Evolutionary conservation across 2,888 invertebrate species (phyloP).

Genomic region (Phyto melanocephala): DNA sequence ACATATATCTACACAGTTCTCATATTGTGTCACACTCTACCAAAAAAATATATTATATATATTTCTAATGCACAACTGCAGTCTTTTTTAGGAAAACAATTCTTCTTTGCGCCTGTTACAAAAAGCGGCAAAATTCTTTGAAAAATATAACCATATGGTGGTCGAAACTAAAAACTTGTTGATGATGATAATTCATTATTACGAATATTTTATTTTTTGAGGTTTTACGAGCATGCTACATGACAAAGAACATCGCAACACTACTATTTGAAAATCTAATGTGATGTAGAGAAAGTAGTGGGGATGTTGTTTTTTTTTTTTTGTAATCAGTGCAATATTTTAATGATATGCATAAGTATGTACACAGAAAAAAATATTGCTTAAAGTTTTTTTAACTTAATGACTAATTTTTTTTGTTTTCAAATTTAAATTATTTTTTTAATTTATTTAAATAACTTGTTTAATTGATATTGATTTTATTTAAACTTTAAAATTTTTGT

Average conservation of each 20-base stretch:
- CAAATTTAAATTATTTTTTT: too few species aligned
- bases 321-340: background rate
- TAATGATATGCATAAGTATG: too few species aligned
- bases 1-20: background rate
- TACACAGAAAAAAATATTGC: too few species aligned
- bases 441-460: too few species aligned
- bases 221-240: background rate
- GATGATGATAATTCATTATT: background rate
- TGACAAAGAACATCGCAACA: background rate
- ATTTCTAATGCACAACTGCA: conserved; percentile 40
- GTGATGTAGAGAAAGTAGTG: background rate
- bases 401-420: too few species aligned
- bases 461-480: too few species aligned
- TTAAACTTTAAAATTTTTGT: too few species aligned
- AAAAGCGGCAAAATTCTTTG: conserved; percentile 56
- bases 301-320: background rate
- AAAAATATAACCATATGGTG: conserved; percentile 26
- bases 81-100: background rate
- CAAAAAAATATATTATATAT: conserved; percentile 32
- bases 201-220: background rate
- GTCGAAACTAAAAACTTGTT: background rate
- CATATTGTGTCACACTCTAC: conserved; percentile 25
- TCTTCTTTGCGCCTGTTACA: conserved; percentile 43
- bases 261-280: background rate
- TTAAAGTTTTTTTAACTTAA: too few species aligned